Percentiles rank a stretch among this genome's conserved stretches.
These are phyloP conservation scores for Trichonephila clavipes DNA, from an alignment of 1,140 invertebrate species.

Conservation along the genomic window DNA sequence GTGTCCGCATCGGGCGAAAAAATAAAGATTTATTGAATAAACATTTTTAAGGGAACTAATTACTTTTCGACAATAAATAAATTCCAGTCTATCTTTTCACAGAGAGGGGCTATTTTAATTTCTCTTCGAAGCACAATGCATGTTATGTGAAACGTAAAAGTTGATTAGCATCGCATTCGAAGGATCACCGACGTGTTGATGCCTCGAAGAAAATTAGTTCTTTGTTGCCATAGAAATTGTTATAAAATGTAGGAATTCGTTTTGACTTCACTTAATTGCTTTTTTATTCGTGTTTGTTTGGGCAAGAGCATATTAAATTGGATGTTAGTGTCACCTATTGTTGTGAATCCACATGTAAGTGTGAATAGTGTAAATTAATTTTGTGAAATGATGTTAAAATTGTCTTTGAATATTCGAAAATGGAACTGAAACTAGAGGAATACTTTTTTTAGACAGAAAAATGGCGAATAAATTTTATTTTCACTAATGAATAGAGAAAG, in stretches of 20 bases:
- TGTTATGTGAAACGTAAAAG: not conserved
- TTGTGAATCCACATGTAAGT: no score
- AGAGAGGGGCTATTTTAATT: not conserved
- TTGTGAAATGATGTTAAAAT: no score
- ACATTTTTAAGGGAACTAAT: slow-evolving; percentile 21
- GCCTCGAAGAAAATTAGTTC: not conserved
- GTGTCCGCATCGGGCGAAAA: not conserved
- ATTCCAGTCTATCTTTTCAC: not conserved
- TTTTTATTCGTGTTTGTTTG: not conserved
- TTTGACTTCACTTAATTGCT: not conserved
- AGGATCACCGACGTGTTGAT: not conserved
- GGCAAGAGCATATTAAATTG: not conserved
- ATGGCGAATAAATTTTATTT: no score
- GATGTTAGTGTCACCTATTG: no score
- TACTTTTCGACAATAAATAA: slow-evolving; percentile 23
- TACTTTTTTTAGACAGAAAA: no score
- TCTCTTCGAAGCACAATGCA: not conserved
- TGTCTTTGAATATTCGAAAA: no score
- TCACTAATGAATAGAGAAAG: no score
- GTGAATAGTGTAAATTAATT: no score
- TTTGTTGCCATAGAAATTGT: not conserved
- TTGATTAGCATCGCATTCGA: slow-evolving; percentile 20
- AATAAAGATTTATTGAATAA: not conserved
- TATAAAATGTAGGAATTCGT: not conserved
- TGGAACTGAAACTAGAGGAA: no score